These are phyloP conservation scores for Oligia latruncula DNA, from an alignment of 2,888 invertebrate species.

Conservation along the genomic window DNA sequence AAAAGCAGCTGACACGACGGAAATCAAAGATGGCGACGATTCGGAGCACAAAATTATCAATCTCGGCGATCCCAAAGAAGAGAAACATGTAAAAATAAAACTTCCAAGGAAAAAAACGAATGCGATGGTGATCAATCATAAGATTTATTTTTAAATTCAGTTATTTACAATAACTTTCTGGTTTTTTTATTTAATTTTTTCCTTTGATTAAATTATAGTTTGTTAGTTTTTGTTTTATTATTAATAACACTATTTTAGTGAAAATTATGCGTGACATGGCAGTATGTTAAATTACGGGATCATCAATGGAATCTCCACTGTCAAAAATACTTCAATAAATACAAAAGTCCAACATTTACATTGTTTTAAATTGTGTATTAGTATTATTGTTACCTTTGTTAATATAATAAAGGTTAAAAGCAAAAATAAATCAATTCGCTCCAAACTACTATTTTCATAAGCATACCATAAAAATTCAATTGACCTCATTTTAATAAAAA, in stretches of 20 bases:
- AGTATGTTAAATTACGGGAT: background rate
- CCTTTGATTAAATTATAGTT: conserved; percentile 17
- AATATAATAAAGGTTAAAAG: background rate
- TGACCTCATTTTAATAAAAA: too few species aligned
- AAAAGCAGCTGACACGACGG: conserved; percentile 16
- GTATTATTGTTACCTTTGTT: background rate
- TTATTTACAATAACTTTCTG: conserved; percentile 16
- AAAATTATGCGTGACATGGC: background rate
- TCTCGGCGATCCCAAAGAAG: conserved; percentile 50
- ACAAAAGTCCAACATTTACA: background rate
- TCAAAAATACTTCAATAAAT: background rate
- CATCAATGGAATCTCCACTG: background rate
- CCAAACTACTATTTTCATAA: background rate
- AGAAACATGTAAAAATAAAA: conserved; percentile 70
- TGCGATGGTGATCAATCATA: conserved; percentile 87
- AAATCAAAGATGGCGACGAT: conserved; percentile 49
- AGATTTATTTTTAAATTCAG: conserved; percentile 83
- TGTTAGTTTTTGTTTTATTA: conserved; percentile 16
- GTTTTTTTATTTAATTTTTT: conserved; percentile 2
- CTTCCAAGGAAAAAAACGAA: conserved; percentile 79
- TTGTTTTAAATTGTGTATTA: background rate
- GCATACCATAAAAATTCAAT: background rate
- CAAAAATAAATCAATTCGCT: background rate
- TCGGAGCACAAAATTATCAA: conserved; percentile 56
- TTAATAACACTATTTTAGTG: background rate